Evolutionary conservation across 1,140 invertebrate genomes (phyloP), one percentile per base, ranked within the genome.

Genomic region (Nymphalis io): DNA sequence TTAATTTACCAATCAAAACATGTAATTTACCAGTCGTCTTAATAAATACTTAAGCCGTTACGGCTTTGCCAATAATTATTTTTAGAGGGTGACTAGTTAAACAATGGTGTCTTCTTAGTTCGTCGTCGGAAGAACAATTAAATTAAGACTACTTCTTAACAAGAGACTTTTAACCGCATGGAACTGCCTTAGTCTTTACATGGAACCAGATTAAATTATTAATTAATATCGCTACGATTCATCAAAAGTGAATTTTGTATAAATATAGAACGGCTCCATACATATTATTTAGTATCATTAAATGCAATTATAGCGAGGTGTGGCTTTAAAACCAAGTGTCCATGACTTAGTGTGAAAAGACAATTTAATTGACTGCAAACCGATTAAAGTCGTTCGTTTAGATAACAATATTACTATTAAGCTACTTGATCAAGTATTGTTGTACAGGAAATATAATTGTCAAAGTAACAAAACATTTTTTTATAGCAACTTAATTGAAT

Each of bases 241-340:
- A 51, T 16, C 15, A 48, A 48, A 48, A 48, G 46, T 48, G 11
- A 48, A 48, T 48, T 10, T 18, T 18, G 11, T 44, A 44, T 55
- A 27, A 55, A 27, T 27, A 23, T 55, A 16, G 20, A 55, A 55
- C 21, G 51, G 51, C 51, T 23, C n/a, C 6, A 6, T 55, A 55
- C 20, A 55, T 55, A 55, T 55, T 55, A 55, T 55, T 55, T 55
- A 55, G 51, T 55, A 23, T 55, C 46, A 63, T 63, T 63, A 63
- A 51, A 63, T 51, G 60, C 60, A 63, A 20, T 53, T 63, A 38
- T 33, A 18, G 23, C 27, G n/a, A 53, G 60, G 60, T 63, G 60
- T 63, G 60, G 60, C 60, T 27, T 18, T 27, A 51, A 51, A 55
- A 18, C 27, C 23, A 18, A 51, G 21, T 21, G 60, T 44, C 46